Base-by-base conservation (phyloP, 2,113 vertebrate genomes). In the Anguilla japonica region DNA sequence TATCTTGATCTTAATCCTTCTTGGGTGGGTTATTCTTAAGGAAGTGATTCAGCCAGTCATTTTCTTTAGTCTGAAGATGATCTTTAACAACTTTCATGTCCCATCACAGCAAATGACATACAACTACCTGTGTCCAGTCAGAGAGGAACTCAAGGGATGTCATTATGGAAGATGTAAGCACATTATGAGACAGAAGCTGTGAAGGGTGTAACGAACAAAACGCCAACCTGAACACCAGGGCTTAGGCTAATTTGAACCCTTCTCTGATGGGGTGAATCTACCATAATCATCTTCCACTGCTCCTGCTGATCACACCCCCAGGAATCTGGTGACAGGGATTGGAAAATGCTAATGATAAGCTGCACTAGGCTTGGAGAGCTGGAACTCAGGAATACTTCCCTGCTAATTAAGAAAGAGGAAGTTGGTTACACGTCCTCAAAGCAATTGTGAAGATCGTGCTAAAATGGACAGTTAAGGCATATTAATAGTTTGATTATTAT, bases 171-270 rank as follows among this genome's bases (percentile, higher is more conserved):
- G n/a, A n/a, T n/a, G n/a, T n/a, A n/a, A n/a, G n/a, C n/a, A n/a
- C n/a, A n/a, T n/a, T n/a, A n/a, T n/a, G n/a, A n/a, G 87, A 88
- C 75, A 87, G 83, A 81, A 89, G 78, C 34, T 39, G 2, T 22
- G 46, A 15, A 84, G 56, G 9, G 11, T 43, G 50, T 79, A 4
- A 63, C 40, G 46, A 56, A 83, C 41, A 78, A 5, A 71, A n/a
- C 81, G 50, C 86, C 79, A 87, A 86, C 71, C 71, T 13, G 39
- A 80, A 80, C 41, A 22, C 79, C 79, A 80, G 79, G 40, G 40
- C 5, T 80, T 80, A 46, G 8, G 43, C 8, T 46, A 40, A 80
- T 41, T 79, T 79, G 57, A 53, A 34, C 29, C 50, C 46, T 29
- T 29, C 81, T 57, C n/a, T 57, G 50, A 83, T 83, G 82, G 50